phyloP scores from a whole-genome alignment of 2,888 invertebrate genomes.

The Sturmia bella region DNA sequence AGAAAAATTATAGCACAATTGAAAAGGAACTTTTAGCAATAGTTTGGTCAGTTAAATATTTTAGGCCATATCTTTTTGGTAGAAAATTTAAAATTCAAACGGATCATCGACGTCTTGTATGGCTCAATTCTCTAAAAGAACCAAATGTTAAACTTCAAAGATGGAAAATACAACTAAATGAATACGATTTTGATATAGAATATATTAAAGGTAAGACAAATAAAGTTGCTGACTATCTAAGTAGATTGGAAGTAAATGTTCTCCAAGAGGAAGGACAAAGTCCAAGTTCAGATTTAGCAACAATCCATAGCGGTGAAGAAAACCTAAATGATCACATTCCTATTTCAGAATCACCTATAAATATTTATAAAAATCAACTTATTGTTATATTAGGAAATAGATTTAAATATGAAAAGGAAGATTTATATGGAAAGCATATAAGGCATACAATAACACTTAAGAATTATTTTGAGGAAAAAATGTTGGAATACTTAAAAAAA shows the following conservation, averaged over 20 bases:
- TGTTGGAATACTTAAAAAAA: not conserved
- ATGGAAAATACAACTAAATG: conserved; percentile 54
- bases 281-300: conserved; percentile 47
- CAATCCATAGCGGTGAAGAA: conserved; percentile 64
- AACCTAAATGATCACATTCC: conserved; percentile 50
- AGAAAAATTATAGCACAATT: too few relatives aligned
- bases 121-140: conserved; percentile 58
- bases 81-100: conserved; percentile 56
- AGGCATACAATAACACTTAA: conserved; percentile 20
- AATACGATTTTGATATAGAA: conserved; percentile 54
- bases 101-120: conserved; percentile 49
- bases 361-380: conserved; percentile 62
- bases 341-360: conserved; percentile 53
- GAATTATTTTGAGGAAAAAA: not conserved
- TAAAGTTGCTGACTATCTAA: conserved; percentile 63
- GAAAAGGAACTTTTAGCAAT: conserved; percentile 9
- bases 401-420: conserved; percentile 21
- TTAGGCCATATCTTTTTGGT: conserved; percentile 61
- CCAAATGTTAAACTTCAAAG: conserved; percentile 26
- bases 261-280: conserved; percentile 12
- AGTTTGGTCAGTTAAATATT: conserved; percentile 51
- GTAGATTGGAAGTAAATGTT: conserved; percentile 46
- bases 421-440: conserved; percentile 11
- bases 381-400: conserved; percentile 34
- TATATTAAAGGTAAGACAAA: conserved; percentile 71